phyloP scores from a whole-genome alignment of 2,113 vertebrate genomes.

The Anthoscopus minutus region DNA sequence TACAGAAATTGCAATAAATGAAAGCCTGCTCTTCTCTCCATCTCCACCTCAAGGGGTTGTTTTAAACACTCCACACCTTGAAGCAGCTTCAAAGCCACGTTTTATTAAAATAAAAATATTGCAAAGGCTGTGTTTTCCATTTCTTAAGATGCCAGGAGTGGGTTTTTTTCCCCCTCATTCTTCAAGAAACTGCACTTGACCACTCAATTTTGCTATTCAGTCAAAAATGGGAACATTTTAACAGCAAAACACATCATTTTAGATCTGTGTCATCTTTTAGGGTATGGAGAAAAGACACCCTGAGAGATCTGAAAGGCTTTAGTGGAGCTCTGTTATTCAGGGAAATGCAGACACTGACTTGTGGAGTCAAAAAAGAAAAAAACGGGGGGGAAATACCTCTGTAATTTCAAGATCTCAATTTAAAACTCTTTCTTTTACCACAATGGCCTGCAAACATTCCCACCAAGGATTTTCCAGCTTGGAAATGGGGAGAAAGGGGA shows the following conservation, averaged over 20 bases:
- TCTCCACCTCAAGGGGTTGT: neutral
- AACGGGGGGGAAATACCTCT: neutral
- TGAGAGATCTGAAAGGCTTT: neutral
- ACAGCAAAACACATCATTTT: neutral
- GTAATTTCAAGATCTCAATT: neutral
- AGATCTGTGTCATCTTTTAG: neutral
- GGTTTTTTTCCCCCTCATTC: neutral
- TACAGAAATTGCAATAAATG: neutral
- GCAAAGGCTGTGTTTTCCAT: neutral
- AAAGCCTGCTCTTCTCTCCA: neutral
- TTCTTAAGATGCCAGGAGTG: neutral
- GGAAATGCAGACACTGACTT: neutral
- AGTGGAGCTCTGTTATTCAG: neutral
- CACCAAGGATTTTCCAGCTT: neutral
- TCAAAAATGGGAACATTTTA: neutral
- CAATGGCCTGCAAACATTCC: neutral
- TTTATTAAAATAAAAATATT: neutral
- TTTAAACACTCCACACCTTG: neutral
- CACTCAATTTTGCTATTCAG: neutral
- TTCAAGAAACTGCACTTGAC: neutral
- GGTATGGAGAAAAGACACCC: neutral
- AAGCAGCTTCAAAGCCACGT: neutral
- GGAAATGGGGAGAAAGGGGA: neutral
- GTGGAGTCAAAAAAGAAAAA: neutral
- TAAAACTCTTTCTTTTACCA: neutral